A percentile compares a stretch with the other conserved stretches of the same genome.
phyloP scores from a whole-genome alignment of 2,888 invertebrate genomes.

The Hypena proboscidalis region DNA sequence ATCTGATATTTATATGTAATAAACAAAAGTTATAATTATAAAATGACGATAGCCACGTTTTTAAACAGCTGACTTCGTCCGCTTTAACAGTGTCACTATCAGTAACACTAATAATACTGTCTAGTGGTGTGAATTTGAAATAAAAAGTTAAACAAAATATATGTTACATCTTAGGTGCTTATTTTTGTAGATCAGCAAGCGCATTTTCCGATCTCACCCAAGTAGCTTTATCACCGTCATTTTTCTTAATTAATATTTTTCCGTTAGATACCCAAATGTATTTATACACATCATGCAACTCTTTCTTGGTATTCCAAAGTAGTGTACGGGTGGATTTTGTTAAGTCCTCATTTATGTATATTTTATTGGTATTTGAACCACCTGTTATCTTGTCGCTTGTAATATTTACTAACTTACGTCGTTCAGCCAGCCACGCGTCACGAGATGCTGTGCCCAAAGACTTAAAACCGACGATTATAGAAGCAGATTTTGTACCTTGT shows the following conservation, averaged over 20 bases:
- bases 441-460: slow-evolving; percentile 1
- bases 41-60: background rate
- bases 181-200: slow-evolving; percentile 3
- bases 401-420: slow-evolving; percentile 1
- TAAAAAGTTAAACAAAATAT: background rate
- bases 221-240: slow-evolving; percentile 8
- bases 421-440: slow-evolving; percentile 6
- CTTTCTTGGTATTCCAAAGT: slow-evolving; percentile 7
- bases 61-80: no score
- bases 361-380: slow-evolving; percentile 3
- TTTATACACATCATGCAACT: slow-evolving; percentile 8
- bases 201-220: slow-evolving; percentile 5
- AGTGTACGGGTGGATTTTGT: background rate
- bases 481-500: slow-evolving; percentile 1
- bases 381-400: slow-evolving; percentile 6
- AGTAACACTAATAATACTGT: no score
- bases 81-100: no score
- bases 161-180: background rate
- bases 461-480: slow-evolving; percentile 10
- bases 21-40: background rate
- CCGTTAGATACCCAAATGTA: slow-evolving; percentile 8
- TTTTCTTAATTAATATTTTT: slow-evolving; percentile 7
- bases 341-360: slow-evolving; percentile 7
- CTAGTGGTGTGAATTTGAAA: no score
- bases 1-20: background rate